A percentile compares a stretch with the other conserved stretches of the same genome.
Conservation (phyloP, 2,113 vertebrate species). For the Lepisosteus oculatus region DNA sequence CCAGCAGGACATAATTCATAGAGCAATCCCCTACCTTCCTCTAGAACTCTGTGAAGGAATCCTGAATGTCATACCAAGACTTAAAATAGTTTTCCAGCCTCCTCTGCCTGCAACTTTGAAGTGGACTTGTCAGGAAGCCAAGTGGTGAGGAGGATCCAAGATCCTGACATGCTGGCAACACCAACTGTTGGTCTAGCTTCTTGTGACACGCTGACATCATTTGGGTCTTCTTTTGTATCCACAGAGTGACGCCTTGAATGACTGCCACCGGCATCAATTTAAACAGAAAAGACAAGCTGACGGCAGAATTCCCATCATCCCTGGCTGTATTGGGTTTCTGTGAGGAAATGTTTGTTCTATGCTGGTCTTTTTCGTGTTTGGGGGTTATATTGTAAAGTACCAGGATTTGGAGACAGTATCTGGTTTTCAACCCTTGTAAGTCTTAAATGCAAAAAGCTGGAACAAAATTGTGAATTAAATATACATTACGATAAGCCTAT, state of each 20-base stretch:
- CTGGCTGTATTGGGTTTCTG: background rate
- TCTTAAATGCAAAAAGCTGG: too few species aligned
- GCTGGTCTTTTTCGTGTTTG: background rate
- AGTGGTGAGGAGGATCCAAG: conserved; percentile 20
- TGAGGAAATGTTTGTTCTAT: background rate
- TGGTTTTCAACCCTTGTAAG: too few species aligned
- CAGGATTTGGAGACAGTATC: background rate
- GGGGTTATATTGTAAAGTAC: background rate
- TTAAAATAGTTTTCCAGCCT: conserved; percentile 25
- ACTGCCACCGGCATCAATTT: background rate
- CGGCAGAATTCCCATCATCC: background rate
- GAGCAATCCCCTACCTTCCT: conserved; percentile 40
- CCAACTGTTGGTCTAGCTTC: conserved; percentile 2
- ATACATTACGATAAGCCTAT: too few species aligned
- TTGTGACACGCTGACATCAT: fast-evolving
- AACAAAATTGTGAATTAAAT: too few species aligned
- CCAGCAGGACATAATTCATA: conserved; percentile 51
- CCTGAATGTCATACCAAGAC: conserved; percentile 49
- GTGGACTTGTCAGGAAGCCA: conserved; percentile 19
- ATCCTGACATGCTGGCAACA: background rate
- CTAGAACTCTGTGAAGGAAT: conserved; percentile 61
- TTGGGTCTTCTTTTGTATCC: conserved; percentile 2
- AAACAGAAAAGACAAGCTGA: conserved; percentile 1
- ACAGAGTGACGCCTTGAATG: background rate
- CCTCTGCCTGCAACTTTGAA: conserved; percentile 25